phyloP scores from a whole-genome alignment of 2,888 invertebrate species.

The Malthinus seriepunctatus region DNA sequence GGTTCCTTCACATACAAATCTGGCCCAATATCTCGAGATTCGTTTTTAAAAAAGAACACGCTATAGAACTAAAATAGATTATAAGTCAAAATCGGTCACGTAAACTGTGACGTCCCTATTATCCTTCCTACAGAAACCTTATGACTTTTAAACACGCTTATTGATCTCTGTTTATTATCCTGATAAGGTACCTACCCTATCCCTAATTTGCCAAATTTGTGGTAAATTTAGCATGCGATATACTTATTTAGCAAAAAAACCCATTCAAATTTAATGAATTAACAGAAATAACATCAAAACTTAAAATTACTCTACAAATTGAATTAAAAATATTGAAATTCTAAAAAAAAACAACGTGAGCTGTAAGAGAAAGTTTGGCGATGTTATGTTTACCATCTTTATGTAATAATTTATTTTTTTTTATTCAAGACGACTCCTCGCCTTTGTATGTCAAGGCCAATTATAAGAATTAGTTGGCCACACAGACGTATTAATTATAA shows the following conservation, averaged over 20 bases:
- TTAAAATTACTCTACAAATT: no score
- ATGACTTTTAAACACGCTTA: constrained; percentile 12
- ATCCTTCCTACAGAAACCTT: constrained; percentile 16
- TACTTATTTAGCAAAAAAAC: background rate
- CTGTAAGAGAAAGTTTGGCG: background rate
- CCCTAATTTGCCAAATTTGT: constrained; percentile 3
- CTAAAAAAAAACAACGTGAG: background rate
- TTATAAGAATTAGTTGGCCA: constrained; percentile 29
- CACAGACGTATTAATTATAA: no score
- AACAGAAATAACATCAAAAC: no score
- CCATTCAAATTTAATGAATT: no score
- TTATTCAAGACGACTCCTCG: background rate
- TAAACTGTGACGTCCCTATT: constrained; percentile 28
- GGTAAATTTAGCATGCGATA: constrained; percentile 2
- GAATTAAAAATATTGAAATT: background rate
- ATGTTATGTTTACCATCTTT: background rate
- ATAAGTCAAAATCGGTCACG: constrained; percentile 28
- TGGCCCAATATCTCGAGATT: background rate
- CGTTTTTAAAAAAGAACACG: constrained; percentile 17
- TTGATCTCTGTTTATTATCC: constrained; percentile 6
- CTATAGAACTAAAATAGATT: constrained; percentile 23
- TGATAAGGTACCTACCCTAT: background rate
- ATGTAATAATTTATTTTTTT: constrained; percentile 1
- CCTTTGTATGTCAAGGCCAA: constrained; percentile 12
- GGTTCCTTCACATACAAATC: background rate